Conservation (phyloP, 2,113 vertebrate genomes). For the Macrotis lagotis region DNA sequence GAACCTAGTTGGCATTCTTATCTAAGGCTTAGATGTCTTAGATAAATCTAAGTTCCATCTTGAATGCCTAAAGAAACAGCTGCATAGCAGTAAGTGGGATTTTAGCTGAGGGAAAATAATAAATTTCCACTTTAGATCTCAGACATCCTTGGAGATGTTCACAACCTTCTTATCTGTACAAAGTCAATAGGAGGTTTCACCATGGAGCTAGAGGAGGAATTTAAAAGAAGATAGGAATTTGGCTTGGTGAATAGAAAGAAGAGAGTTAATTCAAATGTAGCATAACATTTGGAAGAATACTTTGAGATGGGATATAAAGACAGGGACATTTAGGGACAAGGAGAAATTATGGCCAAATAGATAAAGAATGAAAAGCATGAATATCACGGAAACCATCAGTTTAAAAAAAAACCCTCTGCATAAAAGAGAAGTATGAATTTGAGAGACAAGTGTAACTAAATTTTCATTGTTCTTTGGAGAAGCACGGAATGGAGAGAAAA, state of each 20-base stretch:
- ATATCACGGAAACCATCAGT: not conserved
- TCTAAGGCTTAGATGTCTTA: constrained; percentile 22
- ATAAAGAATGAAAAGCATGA: constrained; percentile 38
- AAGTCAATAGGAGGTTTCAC: constrained; percentile 26
- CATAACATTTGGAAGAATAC: not conserved
- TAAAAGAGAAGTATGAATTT: constrained; percentile 17
- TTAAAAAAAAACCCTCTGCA: not conserved
- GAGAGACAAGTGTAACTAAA: constrained; percentile 11
- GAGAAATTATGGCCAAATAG: constrained; percentile 18
- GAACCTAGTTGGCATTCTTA: constrained; percentile 28
- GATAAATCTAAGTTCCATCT: no score
- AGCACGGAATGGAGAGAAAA: not conserved
- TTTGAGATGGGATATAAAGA: constrained; percentile 45
- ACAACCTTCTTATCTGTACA: constrained; percentile 22
- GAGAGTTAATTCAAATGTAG: constrained; percentile 19
- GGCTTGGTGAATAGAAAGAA: constrained; percentile 24
- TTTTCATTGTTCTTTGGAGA: not conserved
- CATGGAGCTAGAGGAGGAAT: constrained; percentile 40
- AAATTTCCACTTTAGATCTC: constrained; percentile 18
- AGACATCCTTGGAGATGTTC: constrained; percentile 50
- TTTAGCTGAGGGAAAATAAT: not conserved
- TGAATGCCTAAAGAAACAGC: constrained; percentile 37
- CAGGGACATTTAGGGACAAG: not conserved
- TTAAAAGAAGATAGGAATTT: constrained; percentile 62
- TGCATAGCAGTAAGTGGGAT: not conserved